phyloP scores from a whole-genome alignment of 1,140 invertebrate species.

The Drosophila sp. region DNA sequence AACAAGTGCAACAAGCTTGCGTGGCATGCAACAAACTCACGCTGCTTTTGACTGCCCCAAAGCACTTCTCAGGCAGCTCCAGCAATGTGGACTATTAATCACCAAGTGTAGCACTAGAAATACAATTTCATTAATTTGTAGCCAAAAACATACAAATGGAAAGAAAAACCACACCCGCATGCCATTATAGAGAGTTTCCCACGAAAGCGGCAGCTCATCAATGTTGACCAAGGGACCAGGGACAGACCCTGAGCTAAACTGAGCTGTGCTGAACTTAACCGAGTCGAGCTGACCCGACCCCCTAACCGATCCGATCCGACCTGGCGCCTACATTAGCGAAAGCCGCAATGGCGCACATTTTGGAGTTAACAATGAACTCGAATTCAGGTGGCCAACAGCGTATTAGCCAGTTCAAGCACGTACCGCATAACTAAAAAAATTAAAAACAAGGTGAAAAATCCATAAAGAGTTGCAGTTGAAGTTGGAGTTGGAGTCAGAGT shows the following conservation, averaged over 20 bases:
- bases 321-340: slow-evolving; percentile 63
- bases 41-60: slow-evolving; percentile 19
- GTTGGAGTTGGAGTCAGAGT: slow-evolving; percentile 1
- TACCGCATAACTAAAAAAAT: slow-evolving; percentile 34
- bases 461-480: slow-evolving; percentile 41
- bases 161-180: slow-evolving; percentile 82
- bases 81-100: slow-evolving; percentile 54
- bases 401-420: slow-evolving; percentile 71
- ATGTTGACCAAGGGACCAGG: slow-evolving; percentile 40
- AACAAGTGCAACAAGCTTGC: slow-evolving; percentile 67
- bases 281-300: slow-evolving; percentile 2
- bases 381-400: slow-evolving; percentile 50
- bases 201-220: slow-evolving; percentile 58
- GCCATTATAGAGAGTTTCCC: slow-evolving; percentile 78
- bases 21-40: slow-evolving; percentile 35
- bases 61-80: slow-evolving; percentile 55
- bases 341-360: slow-evolving; percentile 11
- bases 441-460: slow-evolving; percentile 52
- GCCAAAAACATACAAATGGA: slow-evolving; percentile 45
- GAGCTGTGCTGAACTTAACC: too few relatives aligned
- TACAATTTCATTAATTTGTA: slow-evolving; percentile 78
- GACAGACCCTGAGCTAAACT: slow-evolving; percentile 5
- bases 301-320: slow-evolving; percentile 4
- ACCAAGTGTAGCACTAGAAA: slow-evolving; percentile 34
- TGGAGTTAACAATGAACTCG: slow-evolving; percentile 26